Evolutionary conservation across 92 coral and sea anemone species (phyloP), one percentile per base, ranked within the genome.

Genomic region (Palythoa grandis): DNA sequence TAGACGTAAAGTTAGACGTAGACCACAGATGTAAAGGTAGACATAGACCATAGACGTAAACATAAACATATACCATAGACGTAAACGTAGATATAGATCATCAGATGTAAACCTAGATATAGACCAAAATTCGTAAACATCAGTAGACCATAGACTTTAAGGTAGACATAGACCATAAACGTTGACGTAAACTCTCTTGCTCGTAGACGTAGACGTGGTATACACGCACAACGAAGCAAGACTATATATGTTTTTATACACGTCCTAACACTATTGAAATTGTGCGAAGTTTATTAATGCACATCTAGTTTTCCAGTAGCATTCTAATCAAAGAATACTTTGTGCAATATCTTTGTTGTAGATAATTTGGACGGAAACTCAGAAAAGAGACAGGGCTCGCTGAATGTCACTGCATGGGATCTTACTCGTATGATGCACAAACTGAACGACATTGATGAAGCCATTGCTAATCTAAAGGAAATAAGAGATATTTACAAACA

Each of bases 361-460:
- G 85, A 80, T 80, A 40, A 20, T 29, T 15, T 66, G 15, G 61
- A 80, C 4, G n/a, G 60, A 25, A 66, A 43, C 15, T 5, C 7
- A 0, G 74, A 80, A 0, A 43, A 80, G 20, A 17, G 72, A 38
- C 13, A 25, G 37, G n/a, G 43, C 20, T 65, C 73, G 14, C 19
- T 67, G 2, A 23, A 53, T 6, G 60, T 65, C 63, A 80, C 40
- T 1, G 61, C 85, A 3, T 47, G 74, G 74, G 85, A 80, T 5
- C 66, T 65, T 24, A 80, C 66, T 47, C 85, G 85, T 19, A 47
- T 80, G 61, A 80, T 80, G 74, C 85, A 24, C 15, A 80, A 80
- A 47, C n/a, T 80, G 20, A 80, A 67, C 74, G 85, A 80, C 5
- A 66, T 80, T 11, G 85, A 80, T 66, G 23, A 80, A 66, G 70